These are phyloP conservation scores for Bombus difficillimus DNA, from an alignment of 1,140 invertebrate species.

Conservation along the genomic window DNA sequence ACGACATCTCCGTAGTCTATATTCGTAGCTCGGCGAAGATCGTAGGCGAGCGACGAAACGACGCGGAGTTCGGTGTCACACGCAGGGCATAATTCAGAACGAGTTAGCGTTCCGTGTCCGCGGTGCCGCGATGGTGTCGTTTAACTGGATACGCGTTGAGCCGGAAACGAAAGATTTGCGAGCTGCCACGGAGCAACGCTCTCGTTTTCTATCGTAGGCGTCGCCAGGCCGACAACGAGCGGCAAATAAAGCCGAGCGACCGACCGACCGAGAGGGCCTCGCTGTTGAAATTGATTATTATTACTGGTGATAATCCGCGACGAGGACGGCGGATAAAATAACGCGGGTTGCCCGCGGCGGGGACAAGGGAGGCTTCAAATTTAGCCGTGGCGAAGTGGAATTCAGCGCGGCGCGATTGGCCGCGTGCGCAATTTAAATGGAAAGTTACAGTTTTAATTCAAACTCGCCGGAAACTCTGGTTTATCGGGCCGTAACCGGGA, in stretches of 20 bases:
- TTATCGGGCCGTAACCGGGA: slow-evolving; percentile 11
- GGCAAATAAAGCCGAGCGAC: slow-evolving; percentile 15
- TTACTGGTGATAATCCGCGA: slow-evolving; percentile 29
- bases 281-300: slow-evolving; percentile 57
- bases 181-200: slow-evolving; percentile 16
- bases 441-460: slow-evolving; percentile 58
- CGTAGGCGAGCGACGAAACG: slow-evolving; percentile 3
- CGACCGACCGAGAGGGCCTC: background rate
- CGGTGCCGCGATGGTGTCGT: slow-evolving; percentile 21
- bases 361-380: slow-evolving; percentile 5
- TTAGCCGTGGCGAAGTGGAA: slow-evolving; percentile 20
- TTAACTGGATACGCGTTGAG: slow-evolving; percentile 49
- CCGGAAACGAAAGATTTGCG: slow-evolving; percentile 67
- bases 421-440: slow-evolving; percentile 37
- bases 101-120: slow-evolving; percentile 39
- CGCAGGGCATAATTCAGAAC: slow-evolving; percentile 17
- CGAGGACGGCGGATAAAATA: slow-evolving; percentile 25
- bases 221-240: slow-evolving; percentile 17
- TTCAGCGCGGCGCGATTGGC: background rate
- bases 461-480: slow-evolving; percentile 27
- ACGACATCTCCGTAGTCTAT: background rate
- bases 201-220: slow-evolving; percentile 41
- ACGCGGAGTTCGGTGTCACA: background rate
- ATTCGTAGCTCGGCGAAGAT: background rate
- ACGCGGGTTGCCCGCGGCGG: background rate